These are phyloP conservation scores for Gasterosteus aculeatus DNA, from an alignment of 2,113 vertebrate species.

Conservation along the genomic window DNA sequence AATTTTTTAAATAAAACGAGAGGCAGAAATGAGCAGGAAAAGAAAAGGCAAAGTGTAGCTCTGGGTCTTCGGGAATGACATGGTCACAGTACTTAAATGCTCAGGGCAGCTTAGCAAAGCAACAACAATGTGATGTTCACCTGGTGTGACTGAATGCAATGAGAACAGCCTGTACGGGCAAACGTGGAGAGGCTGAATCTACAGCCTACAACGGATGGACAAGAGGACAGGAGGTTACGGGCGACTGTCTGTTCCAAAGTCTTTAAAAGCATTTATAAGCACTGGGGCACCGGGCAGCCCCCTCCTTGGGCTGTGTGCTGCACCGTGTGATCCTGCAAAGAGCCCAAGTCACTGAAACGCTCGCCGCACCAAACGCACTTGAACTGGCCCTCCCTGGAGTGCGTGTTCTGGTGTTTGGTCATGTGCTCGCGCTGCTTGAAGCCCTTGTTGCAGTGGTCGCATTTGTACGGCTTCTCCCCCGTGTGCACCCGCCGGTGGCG, in stretches of 20 bases:
- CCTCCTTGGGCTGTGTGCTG: slow-evolving; percentile 92
- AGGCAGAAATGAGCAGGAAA: not conserved
- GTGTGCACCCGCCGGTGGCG: slow-evolving; percentile 94
- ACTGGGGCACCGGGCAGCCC: slow-evolving; percentile 89
- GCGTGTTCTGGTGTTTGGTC: slow-evolving; percentile 94
- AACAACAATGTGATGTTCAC: slow-evolving; percentile 19
- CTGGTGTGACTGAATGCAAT: slow-evolving; percentile 8
- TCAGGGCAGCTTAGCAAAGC: slow-evolving; percentile 2
- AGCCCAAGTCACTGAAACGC: slow-evolving; percentile 91
- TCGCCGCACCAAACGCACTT: slow-evolving; percentile 98
- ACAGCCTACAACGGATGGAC: slow-evolving; percentile 11
- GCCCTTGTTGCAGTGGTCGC: slow-evolving; percentile 93
- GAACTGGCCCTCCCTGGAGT: slow-evolving; percentile 95
- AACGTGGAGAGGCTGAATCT: slow-evolving; percentile 25
- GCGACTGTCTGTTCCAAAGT: slow-evolving; percentile 20
- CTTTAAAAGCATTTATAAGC: slow-evolving; percentile 79
- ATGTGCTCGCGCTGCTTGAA: slow-evolving; percentile 98
- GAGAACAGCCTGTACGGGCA: slow-evolving; percentile 20
- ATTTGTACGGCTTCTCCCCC: slow-evolving; percentile 97
- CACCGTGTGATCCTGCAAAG: slow-evolving; percentile 95
- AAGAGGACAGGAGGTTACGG: not conserved
- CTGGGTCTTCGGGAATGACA: not conserved
- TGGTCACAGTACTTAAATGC: not conserved
- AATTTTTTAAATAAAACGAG: not conserved
- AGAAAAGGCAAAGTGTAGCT: not conserved